Evolutionary conservation across 2,888 invertebrate genomes (phyloP).

Genomic region (Drosophila meridiana): DNA sequence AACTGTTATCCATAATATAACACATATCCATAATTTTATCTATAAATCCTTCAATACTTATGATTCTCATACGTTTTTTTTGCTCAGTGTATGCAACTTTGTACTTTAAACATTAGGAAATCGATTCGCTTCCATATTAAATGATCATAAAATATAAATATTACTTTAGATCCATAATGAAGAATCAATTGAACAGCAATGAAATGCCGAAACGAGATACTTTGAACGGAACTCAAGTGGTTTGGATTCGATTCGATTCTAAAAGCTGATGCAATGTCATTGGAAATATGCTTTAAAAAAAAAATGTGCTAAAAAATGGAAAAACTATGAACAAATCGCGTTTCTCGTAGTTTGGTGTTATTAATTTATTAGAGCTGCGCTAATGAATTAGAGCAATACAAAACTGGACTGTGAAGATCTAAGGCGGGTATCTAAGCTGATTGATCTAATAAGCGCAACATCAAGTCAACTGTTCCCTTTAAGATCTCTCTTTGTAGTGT

Average conservation of each 20-base stretch:
- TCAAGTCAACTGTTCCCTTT: constrained; percentile 17
- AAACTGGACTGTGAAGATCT: constrained; percentile 19
- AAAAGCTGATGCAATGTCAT: constrained; percentile 29
- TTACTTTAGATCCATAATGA: constrained; percentile 28
- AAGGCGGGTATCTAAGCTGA: constrained; percentile 13
- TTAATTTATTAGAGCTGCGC: constrained; percentile 68
- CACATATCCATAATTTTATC: not conserved
- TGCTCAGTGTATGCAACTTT: not conserved
- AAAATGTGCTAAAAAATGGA: constrained; percentile 26
- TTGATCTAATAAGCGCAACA: constrained; percentile 35
- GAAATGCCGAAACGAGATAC: constrained; percentile 22
- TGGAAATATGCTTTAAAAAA: constrained; percentile 12
- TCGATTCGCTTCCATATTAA: constrained; percentile 1
- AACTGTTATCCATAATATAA: not conserved
- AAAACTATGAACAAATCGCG: constrained; percentile 37
- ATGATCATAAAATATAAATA: constrained; percentile 28
- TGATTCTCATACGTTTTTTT: not conserved
- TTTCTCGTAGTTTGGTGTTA: constrained; percentile 75
- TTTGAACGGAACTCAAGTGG: not conserved
- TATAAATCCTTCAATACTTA: not conserved
- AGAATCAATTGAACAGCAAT: constrained; percentile 31
- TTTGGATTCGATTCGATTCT: not conserved
- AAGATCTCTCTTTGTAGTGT: not conserved
- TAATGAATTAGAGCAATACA: constrained; percentile 65
- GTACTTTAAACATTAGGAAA: constrained; percentile 4